These are phyloP conservation scores for Chironex yamaguchii DNA, from an alignment of 30 jellyfish, hydroid and myxozoan species.

Conservation along the genomic window DNA sequence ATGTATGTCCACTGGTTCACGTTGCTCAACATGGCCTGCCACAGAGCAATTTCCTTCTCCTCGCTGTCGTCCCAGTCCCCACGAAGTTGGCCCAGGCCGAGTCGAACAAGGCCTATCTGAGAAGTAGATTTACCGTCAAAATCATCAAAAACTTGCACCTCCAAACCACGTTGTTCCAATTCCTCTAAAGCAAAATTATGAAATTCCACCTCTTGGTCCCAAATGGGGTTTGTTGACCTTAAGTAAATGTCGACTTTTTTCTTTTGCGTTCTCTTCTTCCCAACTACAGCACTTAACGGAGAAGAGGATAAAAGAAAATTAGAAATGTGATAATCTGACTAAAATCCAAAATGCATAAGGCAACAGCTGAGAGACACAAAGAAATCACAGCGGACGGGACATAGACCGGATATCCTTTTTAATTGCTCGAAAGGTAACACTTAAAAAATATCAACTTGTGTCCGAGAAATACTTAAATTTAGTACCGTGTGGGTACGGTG, in stretches of 20 bases:
- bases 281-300: background rate
- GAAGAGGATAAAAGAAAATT: too few relatives aligned
- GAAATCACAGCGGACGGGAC: too few relatives aligned
- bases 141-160: constrained; percentile 68
- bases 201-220: constrained; percentile 78
- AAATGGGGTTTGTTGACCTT: constrained; percentile 83
- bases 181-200: constrained; percentile 66
- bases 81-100: constrained; percentile 83
- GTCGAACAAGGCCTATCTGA: constrained; percentile 76
- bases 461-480: too few relatives aligned
- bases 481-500: too few relatives aligned
- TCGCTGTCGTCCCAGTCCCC: constrained; percentile 88
- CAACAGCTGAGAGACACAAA: too few relatives aligned
- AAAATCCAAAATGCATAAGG: too few relatives aligned
- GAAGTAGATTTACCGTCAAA: constrained; percentile 11
- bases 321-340: too few relatives aligned
- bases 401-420: too few relatives aligned
- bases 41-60: constrained; percentile 85
- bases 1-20: constrained; percentile 76
- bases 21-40: constrained; percentile 85
- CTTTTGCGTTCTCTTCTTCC: background rate
- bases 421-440: too few relatives aligned
- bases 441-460: too few relatives aligned
- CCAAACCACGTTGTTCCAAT: constrained; percentile 65
- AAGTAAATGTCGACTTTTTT: constrained; percentile 65